Evolutionary conservation across 2,113 vertebrate species (phyloP).

Genomic region (Chaenogobius annularis): DNA sequence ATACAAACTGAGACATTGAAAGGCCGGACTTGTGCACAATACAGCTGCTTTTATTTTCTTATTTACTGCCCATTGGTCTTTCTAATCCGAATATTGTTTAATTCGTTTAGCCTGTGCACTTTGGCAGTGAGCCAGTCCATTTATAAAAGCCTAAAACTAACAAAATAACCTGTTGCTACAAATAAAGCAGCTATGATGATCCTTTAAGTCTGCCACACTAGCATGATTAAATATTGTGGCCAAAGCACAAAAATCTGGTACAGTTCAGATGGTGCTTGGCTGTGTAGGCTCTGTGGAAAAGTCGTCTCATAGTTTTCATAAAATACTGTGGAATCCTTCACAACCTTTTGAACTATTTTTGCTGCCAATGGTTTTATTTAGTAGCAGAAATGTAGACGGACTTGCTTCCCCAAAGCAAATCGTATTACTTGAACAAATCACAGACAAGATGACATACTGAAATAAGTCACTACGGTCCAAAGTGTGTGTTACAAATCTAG

Average conservation of each 20-base stretch:
- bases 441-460: constrained; percentile 38
- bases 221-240: constrained; percentile 11
- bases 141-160: too few species aligned
- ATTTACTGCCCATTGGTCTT: too few species aligned
- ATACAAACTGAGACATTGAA: too few species aligned
- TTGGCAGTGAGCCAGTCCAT: too few species aligned
- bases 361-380: constrained; percentile 34
- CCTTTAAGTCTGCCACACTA: neutral
- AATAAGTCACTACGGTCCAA: constrained; percentile 13
- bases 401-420: constrained; percentile 14
- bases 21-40: too few species aligned
- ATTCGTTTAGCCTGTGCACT: too few species aligned
- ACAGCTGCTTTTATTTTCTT: too few species aligned
- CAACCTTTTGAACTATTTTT: constrained; percentile 19
- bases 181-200: neutral
- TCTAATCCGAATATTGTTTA: too few species aligned
- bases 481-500: constrained; percentile 24
- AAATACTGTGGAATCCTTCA: constrained; percentile 16
- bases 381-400: neutral
- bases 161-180: neutral
- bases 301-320: constrained; percentile 18
- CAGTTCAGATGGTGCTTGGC: constrained; percentile 18
- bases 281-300: neutral
- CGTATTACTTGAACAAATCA: constrained; percentile 21
- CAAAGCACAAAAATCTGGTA: constrained; percentile 1